phyloP scores from a whole-genome alignment of 2,113 vertebrate genomes.

The Puma concolor region DNA sequence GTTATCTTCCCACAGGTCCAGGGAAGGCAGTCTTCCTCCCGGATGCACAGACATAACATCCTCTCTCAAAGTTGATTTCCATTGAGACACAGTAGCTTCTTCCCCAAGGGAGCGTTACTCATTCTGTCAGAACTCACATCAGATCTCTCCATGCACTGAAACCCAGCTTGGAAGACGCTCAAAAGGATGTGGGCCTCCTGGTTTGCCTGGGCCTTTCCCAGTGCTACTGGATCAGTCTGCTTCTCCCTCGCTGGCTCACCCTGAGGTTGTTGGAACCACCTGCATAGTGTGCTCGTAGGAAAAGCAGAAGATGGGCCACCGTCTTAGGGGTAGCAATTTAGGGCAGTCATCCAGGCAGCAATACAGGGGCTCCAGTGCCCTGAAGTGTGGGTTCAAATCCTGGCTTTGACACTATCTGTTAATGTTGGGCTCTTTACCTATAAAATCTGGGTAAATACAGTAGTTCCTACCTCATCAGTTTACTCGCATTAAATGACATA shows the following conservation, averaged over 20 bases:
- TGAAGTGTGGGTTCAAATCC: neutral
- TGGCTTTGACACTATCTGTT: neutral
- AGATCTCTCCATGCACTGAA: conserved; percentile 39
- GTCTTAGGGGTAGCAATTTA: neutral
- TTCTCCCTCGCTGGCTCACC: neutral
- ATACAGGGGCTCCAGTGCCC: neutral
- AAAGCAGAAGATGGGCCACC: neutral
- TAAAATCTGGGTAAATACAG: neutral
- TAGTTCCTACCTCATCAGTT: neutral
- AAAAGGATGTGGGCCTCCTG: conserved; percentile 25
- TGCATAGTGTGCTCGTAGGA: neutral
- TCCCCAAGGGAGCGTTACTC: neutral
- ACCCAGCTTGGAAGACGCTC: conserved; percentile 39
- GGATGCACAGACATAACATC: neutral
- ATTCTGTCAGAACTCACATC: conserved; percentile 22
- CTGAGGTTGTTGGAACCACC: neutral
- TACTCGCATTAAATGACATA: neutral
- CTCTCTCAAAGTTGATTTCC: conserved; percentile 29
- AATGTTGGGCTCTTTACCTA: neutral
- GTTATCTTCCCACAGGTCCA: neutral
- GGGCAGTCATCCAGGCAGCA: neutral
- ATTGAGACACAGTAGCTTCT: neutral
- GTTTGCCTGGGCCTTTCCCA: neutral
- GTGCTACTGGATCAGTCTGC: neutral
- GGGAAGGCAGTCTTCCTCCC: conserved; percentile 3